Evolutionary conservation across 2,797 vertebrate species (phyloP).

Genomic region (Sandelia bainsii): DNA sequence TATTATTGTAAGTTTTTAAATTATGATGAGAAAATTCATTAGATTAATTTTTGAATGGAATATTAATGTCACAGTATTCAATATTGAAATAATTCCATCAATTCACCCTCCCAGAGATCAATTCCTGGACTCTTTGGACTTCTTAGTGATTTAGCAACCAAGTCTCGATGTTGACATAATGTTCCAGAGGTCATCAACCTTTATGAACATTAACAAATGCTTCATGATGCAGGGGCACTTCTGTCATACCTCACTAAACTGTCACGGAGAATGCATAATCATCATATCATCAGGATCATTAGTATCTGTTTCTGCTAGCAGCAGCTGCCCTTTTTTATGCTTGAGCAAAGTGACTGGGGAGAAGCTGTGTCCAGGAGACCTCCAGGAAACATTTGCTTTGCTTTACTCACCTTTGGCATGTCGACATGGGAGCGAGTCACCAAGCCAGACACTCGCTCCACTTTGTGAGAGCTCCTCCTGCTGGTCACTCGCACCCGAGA

Average conservation of each 20-base stretch:
- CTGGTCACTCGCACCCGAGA: slow-evolving; percentile 87
- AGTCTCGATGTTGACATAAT: slow-evolving; percentile 16
- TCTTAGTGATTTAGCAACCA: slow-evolving; percentile 1
- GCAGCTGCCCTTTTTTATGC: slow-evolving; percentile 22
- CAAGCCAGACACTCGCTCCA: slow-evolving; percentile 85
- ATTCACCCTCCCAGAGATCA: slow-evolving; percentile 15
- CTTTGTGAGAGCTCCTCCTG: slow-evolving; percentile 85
- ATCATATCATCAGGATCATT: slow-evolving; percentile 17
- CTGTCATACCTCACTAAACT: slow-evolving; percentile 10
- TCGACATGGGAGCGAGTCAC: slow-evolving; percentile 82
- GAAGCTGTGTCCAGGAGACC: neutral
- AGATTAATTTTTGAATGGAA: neutral
- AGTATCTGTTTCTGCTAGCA: slow-evolving; percentile 10
- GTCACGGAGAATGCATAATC: slow-evolving; percentile 22
- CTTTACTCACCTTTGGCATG: slow-evolving; percentile 86
- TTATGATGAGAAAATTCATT: slow-evolving; percentile 4
- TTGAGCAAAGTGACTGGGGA: neutral
- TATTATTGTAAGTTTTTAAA: slow-evolving; percentile 9
- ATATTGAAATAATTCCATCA: slow-evolving; percentile 1
- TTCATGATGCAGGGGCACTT: neutral
- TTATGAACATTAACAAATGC: slow-evolving; percentile 16
- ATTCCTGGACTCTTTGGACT: neutral
- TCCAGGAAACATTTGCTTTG: neutral
- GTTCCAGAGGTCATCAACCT: slow-evolving; percentile 18
- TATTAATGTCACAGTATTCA: slow-evolving; percentile 17